Evolutionary conservation across 2,888 invertebrate species (phyloP).

Genomic region (Erebia palarica): DNA sequence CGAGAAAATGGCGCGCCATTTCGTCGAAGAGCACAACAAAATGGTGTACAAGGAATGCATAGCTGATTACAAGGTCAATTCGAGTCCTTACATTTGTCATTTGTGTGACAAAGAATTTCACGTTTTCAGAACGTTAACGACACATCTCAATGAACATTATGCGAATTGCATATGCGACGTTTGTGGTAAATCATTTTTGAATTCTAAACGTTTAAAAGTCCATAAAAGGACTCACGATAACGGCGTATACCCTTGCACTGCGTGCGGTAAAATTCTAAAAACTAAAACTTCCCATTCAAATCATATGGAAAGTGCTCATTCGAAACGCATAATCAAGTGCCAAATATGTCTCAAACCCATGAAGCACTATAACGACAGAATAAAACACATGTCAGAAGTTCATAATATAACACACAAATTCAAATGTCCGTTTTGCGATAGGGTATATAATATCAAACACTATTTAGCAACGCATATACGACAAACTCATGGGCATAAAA

Average conservation of each 20-base stretch:
- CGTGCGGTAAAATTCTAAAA: conserved; percentile 66
- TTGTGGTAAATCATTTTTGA: conserved; percentile 77
- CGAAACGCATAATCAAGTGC: conserved; percentile 64
- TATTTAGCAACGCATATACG: conserved; percentile 70
- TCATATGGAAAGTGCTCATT: conserved; percentile 68
- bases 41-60: conserved; percentile 68
- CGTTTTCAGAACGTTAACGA: conserved; percentile 67
- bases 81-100: conserved; percentile 65
- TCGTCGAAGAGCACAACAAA: conserved; percentile 58
- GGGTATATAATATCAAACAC: conserved; percentile 70
- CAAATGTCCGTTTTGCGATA: conserved; percentile 61
- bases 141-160: conserved; percentile 77
- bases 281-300: conserved; percentile 65
- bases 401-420: conserved; percentile 70
- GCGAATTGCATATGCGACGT: conserved; percentile 76
- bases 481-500: conserved; percentile 72
- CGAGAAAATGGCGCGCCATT: conserved; percentile 58
- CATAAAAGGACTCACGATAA: conserved; percentile 76
- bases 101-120: conserved; percentile 64
- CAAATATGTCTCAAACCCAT: conserved; percentile 69
- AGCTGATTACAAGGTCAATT: conserved; percentile 68
- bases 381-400: conserved; percentile 71
- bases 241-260: conserved; percentile 61
- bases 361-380: conserved; percentile 72
- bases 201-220: conserved; percentile 73